Evolutionary conservation across 1,140 invertebrate genomes (phyloP).

Genomic region (Drosophila oshimai): DNA sequence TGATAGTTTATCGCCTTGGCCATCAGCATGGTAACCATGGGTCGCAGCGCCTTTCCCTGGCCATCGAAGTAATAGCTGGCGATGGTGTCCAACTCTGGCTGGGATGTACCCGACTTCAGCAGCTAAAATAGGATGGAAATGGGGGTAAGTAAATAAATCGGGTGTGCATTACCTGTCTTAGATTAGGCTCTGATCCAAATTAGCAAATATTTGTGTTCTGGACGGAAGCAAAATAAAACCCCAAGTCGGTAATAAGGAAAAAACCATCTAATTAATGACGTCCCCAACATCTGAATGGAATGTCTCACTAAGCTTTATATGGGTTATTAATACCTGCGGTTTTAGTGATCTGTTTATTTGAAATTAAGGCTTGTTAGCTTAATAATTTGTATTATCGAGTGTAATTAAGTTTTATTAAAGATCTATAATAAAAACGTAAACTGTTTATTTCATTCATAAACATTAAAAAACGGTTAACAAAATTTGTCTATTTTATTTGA

Average conservation of each 20-base stretch:
- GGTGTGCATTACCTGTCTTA: neutral
- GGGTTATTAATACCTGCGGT: neutral
- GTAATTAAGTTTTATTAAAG: neutral
- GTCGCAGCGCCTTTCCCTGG: constrained; percentile 96
- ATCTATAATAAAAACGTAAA: neutral
- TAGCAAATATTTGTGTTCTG: constrained; percentile 29
- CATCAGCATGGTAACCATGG: constrained; percentile 95
- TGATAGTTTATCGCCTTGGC: constrained; percentile 95
- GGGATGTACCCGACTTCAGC: constrained; percentile 89
- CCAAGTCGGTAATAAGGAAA: constrained; percentile 10
- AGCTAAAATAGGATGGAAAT: constrained; percentile 84
- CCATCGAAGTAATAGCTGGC: constrained; percentile 98
- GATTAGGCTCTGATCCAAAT: neutral
- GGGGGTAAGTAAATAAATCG: neutral
- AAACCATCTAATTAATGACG: constrained; percentile 18
- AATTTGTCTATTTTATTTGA: too few species aligned
- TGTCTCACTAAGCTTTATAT: neutral
- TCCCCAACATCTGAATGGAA: neutral
- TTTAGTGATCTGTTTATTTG: neutral
- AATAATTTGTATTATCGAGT: neutral
- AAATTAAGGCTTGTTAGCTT: neutral
- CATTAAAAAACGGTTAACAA: too few species aligned
- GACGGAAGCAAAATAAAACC: neutral
- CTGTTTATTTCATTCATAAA: too few species aligned
- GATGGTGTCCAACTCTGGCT: constrained; percentile 92